Base-by-base conservation (phyloP, 2,113 vertebrate species). In the Toxotes jaculatrix region DNA sequence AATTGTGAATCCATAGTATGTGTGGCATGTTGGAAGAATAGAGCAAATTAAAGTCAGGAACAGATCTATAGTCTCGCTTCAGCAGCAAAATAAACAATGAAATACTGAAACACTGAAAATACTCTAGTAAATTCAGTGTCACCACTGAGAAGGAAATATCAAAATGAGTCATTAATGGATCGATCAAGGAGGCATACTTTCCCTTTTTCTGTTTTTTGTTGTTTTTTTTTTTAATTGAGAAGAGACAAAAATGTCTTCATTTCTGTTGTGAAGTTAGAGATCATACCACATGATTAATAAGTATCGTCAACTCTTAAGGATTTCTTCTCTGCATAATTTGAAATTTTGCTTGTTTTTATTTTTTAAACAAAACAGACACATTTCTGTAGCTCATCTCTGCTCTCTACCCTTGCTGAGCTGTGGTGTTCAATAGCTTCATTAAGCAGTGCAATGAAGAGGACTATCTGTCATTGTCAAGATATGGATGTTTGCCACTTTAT, bases 401-500 rank as follows among this genome's bases (percentile, higher is more conserved):
- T 86, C 83, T 83, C 82, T 91, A 81, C 87, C 89, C 77, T 92
- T 92, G 93, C 86, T 88, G 83, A 89, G 87, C 82, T 86, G 70
- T 85, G 82, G 80, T 91, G 88, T 88, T 91, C 87, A 87, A 93
- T 92, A 93, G 84, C 90, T 92, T 92, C 91, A 93, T 94, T 94
- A 93, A 86, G 82, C 87, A 84, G 87, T 72, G 82, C 89, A 86
- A 84, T 87, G 90, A 91, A 91, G 85, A 91, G 88, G 86, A 91
- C 88, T 71, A 94, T 94, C 85, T 92, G 90, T 95, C 93, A 94
- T 84, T 93, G 93, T 95, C 93, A 94, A 89, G 87, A 93, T 94
- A 93, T 95, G 90, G 91, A 94, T 94, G 90, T 95, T 93, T 93
- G 89, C 89, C 89, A 91, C 92, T 95, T 94, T 95, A 93, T 95